Evolutionary conservation across 37 sponge, comb jelly and placozoan genomes (phyloP).

Genomic region (Chondrilla cf. caribensis): DNA sequence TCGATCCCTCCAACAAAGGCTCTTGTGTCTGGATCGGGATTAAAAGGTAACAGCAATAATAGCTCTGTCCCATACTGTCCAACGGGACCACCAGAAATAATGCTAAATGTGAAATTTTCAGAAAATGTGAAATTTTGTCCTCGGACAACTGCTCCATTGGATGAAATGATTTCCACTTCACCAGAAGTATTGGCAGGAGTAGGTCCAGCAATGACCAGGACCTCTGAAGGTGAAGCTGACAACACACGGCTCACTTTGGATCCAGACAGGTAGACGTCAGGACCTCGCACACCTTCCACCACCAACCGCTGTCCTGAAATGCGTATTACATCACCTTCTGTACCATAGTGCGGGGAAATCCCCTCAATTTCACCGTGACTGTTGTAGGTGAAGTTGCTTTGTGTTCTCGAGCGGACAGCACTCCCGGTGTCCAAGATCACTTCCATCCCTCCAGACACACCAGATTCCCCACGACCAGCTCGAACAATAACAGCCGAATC

Average conservation of each 20-base stretch:
- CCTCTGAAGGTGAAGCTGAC: conserved; percentile 25
- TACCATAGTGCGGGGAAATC: conserved; percentile 41
- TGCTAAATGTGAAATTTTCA: conserved; percentile 33
- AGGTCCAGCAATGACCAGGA: conserved; percentile 63
- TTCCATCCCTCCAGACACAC: conserved; percentile 25
- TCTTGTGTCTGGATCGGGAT: not conserved
- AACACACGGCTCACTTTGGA: conserved; percentile 44
- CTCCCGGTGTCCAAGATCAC: conserved; percentile 53
- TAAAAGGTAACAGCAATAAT: conserved; percentile 11
- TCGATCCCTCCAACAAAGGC: conserved; percentile 35
- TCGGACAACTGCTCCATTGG: conserved; percentile 46
- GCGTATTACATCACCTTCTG: conserved; percentile 53
- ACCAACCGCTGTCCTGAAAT: conserved; percentile 41
- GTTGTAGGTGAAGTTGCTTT: conserved; percentile 45
- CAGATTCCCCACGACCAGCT: conserved; percentile 12
- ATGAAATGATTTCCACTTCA: conserved; percentile 39
- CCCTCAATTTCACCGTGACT: conserved; percentile 28
- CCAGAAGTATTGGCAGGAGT: conserved; percentile 27
- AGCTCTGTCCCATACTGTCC: conserved; percentile 69
- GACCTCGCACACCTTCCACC: not conserved
- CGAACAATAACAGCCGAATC: conserved; percentile 13
- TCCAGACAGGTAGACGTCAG: conserved; percentile 54
- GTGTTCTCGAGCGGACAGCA: conserved; percentile 18
- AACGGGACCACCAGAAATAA: not conserved
- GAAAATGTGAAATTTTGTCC: conserved; percentile 45